Percentiles rank a stretch among this genome's conserved stretches.
phyloP scores from a whole-genome alignment of 2,797 vertebrate genomes.

The Emydoidea blandingii region DNA sequence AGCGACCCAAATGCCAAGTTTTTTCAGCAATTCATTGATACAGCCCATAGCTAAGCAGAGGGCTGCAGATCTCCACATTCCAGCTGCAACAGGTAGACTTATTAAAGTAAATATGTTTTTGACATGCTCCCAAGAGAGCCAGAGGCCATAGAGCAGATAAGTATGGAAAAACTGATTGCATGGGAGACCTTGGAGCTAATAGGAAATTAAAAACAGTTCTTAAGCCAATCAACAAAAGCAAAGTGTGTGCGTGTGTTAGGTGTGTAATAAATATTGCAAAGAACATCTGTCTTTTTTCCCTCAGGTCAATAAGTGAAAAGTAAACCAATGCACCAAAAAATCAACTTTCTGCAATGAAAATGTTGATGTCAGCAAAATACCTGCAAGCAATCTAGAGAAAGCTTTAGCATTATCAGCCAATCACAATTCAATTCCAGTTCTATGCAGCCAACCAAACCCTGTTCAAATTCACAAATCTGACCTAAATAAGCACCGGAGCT shows the following conservation, averaged over 20 bases:
- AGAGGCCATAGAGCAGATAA: constrained; percentile 41
- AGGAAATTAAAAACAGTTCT: constrained; percentile 53
- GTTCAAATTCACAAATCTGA: constrained; percentile 78
- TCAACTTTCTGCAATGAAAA: constrained; percentile 74
- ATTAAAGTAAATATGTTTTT: constrained; percentile 26
- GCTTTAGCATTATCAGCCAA: constrained; percentile 69
- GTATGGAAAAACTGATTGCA: constrained; percentile 48
- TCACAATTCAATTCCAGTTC: constrained; percentile 75
- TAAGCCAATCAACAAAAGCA: constrained; percentile 71
- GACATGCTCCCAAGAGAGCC: constrained; percentile 48
- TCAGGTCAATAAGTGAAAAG: constrained; percentile 74
- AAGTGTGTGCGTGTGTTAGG: neutral
- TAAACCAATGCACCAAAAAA: constrained; percentile 77
- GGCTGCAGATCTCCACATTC: neutral
- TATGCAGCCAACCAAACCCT: constrained; percentile 74
- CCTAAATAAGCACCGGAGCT: constrained; percentile 83
- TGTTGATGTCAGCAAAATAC: constrained; percentile 64
- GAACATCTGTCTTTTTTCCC: constrained; percentile 58
- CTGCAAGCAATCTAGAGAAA: constrained; percentile 76
- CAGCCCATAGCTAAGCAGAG: neutral
- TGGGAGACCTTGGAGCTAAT: constrained; percentile 60
- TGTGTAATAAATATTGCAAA: constrained; percentile 84
- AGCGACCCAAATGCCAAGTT: constrained; percentile 7
- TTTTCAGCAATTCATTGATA: neutral
- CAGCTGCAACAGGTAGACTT: constrained; percentile 33